Evolutionary conservation across 2,888 invertebrate genomes (phyloP), one percentile per base, ranked within the genome.

Genomic region (Podabrus alpinus): DNA sequence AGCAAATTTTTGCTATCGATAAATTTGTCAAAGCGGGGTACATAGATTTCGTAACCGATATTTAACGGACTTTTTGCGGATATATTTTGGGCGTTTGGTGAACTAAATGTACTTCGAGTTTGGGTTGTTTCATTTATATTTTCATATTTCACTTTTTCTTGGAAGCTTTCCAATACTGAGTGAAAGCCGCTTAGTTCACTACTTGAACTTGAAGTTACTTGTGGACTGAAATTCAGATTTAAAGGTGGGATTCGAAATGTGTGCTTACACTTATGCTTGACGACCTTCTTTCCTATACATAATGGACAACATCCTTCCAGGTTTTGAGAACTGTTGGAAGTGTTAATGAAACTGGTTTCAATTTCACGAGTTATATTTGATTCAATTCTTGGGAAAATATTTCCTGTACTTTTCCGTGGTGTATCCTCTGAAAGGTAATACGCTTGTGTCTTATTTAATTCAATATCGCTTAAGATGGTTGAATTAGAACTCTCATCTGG

Each of bases 111-210:
- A 60, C 1, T 45, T 15, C 25, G 59, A 10, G 21, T n/a, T 19
- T 13, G 13, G 3, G 70, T 66, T 71, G 70, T 75, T 78, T 71
- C 78, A 45, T 64, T 72, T 71, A 74, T 67, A 66, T 29, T 73
- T 69, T 73, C 77, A 66, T 71, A 74, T 64, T 73, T 69, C 16
- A 77, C 16, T 45, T 68, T 68, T 59, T 71, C 25, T 66, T 19
- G 9, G 66, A 71, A 71, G 9, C 24, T 25, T 19, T 59, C 66
- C 7, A 21, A 4, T n/a, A 64, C 17, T 5, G 70, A 16, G 16
- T n/a, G 60, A 16, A 29, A 4, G 25, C 15, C n/a, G 66, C n/a
- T 11, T 7, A 45, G n/a, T 0, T 19, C 1, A n/a, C 16, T 15
- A 64, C 3, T 19, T 3, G 62, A 21, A 19, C 62, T 64, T 1